Conservation (phyloP, 2,113 vertebrate species). For the Loxodonta africana region DNA sequence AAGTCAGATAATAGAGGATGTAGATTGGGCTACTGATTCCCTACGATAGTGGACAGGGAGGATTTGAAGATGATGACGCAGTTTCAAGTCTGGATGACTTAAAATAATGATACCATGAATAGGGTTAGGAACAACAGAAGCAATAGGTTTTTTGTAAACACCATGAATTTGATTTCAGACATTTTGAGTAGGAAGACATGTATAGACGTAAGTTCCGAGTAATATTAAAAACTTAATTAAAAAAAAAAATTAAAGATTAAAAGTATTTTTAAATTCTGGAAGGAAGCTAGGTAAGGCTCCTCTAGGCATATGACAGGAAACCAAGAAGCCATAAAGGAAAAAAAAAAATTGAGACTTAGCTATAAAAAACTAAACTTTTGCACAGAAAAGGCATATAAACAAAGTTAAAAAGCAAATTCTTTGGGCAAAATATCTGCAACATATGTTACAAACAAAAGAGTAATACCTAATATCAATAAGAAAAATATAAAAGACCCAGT, state of each 20-base stretch:
- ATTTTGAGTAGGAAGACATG: neutral
- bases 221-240: neutral
- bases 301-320: neutral
- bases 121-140: neutral
- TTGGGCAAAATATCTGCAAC: neutral
- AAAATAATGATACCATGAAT: neutral
- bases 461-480: too few species aligned
- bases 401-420: slow-evolving; percentile 38
- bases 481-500: too few species aligned
- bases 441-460: too few species aligned
- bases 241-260: neutral
- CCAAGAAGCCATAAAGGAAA: neutral
- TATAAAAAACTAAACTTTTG: neutral
- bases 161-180: slow-evolving; percentile 13
- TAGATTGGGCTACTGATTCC: slow-evolving; percentile 16
- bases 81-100: slow-evolving; percentile 27
- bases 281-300: neutral
- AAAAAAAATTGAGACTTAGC: neutral
- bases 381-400: neutral
- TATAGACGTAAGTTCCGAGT: slow-evolving; percentile 22
- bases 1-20: neutral
- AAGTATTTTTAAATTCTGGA: slow-evolving; percentile 41
- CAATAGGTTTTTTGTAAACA: neutral
- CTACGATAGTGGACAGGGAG: neutral
- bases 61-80: neutral